Percentiles rank a stretch among this genome's conserved stretches.
These are phyloP conservation scores for Dendrocincla fuliginosa DNA, from an alignment of 2,797 vertebrate genomes.

Conservation along the genomic window DNA sequence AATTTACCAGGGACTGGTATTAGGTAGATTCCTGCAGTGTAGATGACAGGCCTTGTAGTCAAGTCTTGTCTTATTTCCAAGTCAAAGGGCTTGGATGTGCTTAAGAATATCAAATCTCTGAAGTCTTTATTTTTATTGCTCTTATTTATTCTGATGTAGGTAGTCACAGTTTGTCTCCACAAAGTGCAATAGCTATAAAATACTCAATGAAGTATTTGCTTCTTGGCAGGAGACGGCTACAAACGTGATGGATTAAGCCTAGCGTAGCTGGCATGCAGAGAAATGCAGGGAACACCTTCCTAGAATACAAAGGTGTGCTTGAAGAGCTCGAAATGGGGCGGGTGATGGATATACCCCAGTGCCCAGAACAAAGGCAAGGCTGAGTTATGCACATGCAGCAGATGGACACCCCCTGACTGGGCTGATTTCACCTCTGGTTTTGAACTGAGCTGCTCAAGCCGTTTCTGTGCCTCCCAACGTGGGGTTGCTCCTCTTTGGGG, in stretches of 20 bases:
- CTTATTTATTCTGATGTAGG: conserved; percentile 29
- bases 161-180: conserved; percentile 22
- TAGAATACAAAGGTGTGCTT: conserved; percentile 17
- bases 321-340: not conserved
- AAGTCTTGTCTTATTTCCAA: not conserved
- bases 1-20: not conserved
- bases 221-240: conserved; percentile 14
- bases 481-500: not conserved
- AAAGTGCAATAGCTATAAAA: conserved; percentile 28
- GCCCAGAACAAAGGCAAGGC: not conserved
- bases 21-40: not conserved
- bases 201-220: conserved; percentile 43
- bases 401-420: accelerated
- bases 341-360: not conserved
- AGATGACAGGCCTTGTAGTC: not conserved
- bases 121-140: conserved; percentile 21
- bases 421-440: accelerated
- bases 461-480: not conserved
- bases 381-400: not conserved
- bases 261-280: conserved; percentile 18
- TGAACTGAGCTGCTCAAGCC: not conserved
- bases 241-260: conserved; percentile 10
- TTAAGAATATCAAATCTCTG: conserved; percentile 7
- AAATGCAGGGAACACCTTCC: not conserved
- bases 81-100: not conserved